Evolutionary conservation across 2,888 invertebrate species (phyloP), one percentile per base, ranked within the genome.

Genomic region (Volucella inanis): DNA sequence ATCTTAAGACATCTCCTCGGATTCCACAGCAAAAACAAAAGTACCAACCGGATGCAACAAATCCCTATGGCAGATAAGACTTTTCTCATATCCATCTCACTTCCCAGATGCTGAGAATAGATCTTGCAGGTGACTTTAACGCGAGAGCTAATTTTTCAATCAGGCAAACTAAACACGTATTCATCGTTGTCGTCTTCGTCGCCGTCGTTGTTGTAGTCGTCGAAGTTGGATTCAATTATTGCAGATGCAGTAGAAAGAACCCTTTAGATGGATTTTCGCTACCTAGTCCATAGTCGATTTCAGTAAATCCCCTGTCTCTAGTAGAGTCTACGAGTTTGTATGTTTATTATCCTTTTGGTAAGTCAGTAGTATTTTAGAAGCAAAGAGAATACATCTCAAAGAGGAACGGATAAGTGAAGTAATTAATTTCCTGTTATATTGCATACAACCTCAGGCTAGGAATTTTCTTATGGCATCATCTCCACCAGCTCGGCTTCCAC

Each of bases 111-210:
- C 22, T 14, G 9, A 0, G 6, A 18, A 15, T 45, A 50, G 72
- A 65, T 80, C 54, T 61, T 79, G 79, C 83, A 83, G 79, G 79
- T 83, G 79, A 55, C 55, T 74, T 79, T 74, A 79, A 83, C 41
- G 62, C 54, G 31, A n/a, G 49, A 64, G 83, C 79, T 68, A 74
- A 83, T 79, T 83, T 68, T 74, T 74, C 78, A 74, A 83, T 78
- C 64, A 57, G 50, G 72, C 31, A 68, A 62, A 68, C 78, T 52
- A 79, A 79, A 74, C 79, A 83, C 79, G 83, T 79, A 55, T 79
- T 57, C 62, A 39, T 68, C 41, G 79, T 31, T 31, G 31, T 31
- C 31, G 31, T 31, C 31, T 31, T 31, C 31, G 31, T 31, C 6
- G 31, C 4, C 6, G 6, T 31, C 31, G 31, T 31, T 6, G 31